Conservation (phyloP, 2,113 vertebrate species). For the Protobothrops mucrosquamatus region DNA sequence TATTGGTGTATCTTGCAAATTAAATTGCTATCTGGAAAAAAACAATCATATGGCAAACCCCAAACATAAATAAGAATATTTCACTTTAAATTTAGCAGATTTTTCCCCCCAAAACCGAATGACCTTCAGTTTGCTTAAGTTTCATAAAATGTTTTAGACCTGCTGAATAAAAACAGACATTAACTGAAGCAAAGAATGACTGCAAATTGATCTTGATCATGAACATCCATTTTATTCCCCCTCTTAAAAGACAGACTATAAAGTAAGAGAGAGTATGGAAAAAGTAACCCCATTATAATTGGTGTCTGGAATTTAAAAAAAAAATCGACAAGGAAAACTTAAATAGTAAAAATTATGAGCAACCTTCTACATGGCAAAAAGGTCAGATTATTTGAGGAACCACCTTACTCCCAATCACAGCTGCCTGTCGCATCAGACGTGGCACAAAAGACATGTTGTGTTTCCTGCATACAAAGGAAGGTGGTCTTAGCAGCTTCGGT, state of each 20-base stretch:
- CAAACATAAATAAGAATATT: constrained; percentile 6
- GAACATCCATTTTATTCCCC: background rate
- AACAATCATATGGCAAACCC: background rate
- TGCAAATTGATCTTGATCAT: background rate
- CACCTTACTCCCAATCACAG: background rate
- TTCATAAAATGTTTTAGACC: background rate
- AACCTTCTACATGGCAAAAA: background rate
- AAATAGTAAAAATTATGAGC: background rate
- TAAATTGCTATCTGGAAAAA: background rate
- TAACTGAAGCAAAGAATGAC: background rate
- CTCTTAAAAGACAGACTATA: background rate
- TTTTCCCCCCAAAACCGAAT: background rate
- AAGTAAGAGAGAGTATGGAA: background rate
- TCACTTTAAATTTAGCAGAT: constrained; percentile 7
- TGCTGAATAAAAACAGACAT: background rate
- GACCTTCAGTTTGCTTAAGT: background rate
- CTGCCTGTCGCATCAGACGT: background rate
- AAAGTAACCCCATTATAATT: background rate
- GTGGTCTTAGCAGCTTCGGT: background rate
- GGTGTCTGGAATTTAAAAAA: too few relatives aligned
- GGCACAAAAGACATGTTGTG: background rate
- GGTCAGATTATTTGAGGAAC: background rate
- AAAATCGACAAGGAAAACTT: too few relatives aligned
- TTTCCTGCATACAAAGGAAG: background rate
- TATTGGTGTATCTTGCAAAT: background rate